phyloP scores from a whole-genome alignment of 2,888 invertebrate genomes.

The Cerceris rybyensis region DNA sequence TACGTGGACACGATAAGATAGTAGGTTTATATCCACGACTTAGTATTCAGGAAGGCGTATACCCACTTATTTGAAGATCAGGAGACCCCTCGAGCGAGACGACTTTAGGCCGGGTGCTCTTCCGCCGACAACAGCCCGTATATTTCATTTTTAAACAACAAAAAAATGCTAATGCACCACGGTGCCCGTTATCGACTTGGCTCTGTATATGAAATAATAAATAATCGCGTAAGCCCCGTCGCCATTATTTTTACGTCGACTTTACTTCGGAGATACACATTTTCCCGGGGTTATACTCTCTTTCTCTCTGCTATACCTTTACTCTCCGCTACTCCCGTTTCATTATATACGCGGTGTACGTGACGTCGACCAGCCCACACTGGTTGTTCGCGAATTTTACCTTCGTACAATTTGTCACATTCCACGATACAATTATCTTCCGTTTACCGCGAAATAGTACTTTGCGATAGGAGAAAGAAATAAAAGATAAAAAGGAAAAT shows the following conservation, averaged over 20 bases:
- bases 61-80: constrained; percentile 82
- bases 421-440: too few relatives aligned
- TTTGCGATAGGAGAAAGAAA: not conserved
- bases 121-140: constrained; percentile 73
- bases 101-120: constrained; percentile 70
- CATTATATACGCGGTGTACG: constrained; percentile 67
- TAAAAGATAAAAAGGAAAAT: not conserved
- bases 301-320: constrained; percentile 28
- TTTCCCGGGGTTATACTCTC: constrained; percentile 61
- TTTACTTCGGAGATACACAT: constrained; percentile 69
- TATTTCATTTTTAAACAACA: constrained; percentile 82
- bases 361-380: constrained; percentile 48
- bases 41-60: constrained; percentile 80
- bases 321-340: constrained; percentile 52
- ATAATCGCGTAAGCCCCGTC: constrained; percentile 76
- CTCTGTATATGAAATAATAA: constrained; percentile 78
- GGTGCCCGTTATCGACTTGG: constrained; percentile 73
- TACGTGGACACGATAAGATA: constrained; percentile 28
- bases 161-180: constrained; percentile 81
- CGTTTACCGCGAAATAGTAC: not conserved
- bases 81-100: constrained; percentile 66
- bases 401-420: constrained; percentile 9
- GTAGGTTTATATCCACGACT: constrained; percentile 64
- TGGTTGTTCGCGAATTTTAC: constrained; percentile 41
- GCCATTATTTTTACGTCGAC: constrained; percentile 76